Evolutionary conservation across 92 coral and sea anemone genomes (phyloP).

Genomic region (Desmophyllum pertusum): DNA sequence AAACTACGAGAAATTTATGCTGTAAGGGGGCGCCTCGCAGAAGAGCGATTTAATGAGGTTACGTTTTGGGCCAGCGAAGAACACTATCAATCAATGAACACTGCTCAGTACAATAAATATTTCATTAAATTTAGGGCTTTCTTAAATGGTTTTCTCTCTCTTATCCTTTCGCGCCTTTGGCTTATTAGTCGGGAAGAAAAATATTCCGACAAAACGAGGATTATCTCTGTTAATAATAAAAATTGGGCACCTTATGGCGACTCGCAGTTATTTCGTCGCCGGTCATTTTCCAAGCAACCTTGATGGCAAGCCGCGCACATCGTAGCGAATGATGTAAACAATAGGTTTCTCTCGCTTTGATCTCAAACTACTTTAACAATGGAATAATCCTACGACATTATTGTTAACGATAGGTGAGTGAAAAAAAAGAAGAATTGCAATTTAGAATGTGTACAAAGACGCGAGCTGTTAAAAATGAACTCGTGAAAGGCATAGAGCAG

Average conservation of each 20-base stretch:
- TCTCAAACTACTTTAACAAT: constrained; percentile 15
- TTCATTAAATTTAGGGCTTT: constrained; percentile 23
- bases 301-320: not conserved
- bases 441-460: constrained; percentile 12
- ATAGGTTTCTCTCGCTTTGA: not conserved
- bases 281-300: not conserved
- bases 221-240: constrained; percentile 24
- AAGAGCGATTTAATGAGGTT: not conserved
- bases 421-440: not conserved
- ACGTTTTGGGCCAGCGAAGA: constrained; percentile 1
- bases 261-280: not conserved
- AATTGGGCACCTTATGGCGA: constrained; percentile 22
- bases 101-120: constrained; percentile 41
- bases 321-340: constrained; percentile 14
- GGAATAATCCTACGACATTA: constrained; percentile 17
- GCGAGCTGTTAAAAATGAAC: constrained; percentile 12
- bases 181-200: constrained; percentile 4
- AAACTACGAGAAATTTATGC: not conserved
- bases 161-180: constrained; percentile 22
- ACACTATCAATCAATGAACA: constrained; percentile 10
- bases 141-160: constrained; percentile 31
- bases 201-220: constrained; percentile 26
- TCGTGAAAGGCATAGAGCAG: not conserved
- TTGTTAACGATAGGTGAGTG: constrained; percentile 23
- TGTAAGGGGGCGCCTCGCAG: not conserved